Percentiles rank a stretch among this genome's conserved stretches.
These are phyloP conservation scores for Caenorhabditis sinica DNA, from an alignment of 2,888 invertebrate genomes.

Conservation along the genomic window DNA sequence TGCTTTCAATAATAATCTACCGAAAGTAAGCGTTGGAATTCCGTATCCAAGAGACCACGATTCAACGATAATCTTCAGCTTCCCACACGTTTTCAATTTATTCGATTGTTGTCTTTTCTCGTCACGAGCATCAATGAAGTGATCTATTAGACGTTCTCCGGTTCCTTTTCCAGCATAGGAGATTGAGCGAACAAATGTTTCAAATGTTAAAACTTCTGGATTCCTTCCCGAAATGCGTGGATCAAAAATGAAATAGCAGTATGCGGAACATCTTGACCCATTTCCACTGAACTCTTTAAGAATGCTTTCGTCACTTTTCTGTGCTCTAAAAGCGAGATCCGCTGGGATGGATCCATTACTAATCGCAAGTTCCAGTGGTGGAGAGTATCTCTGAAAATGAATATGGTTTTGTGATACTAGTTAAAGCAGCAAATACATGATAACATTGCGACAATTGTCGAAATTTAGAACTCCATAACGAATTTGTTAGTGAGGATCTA, in stretches of 20 bases:
- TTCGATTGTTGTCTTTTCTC: slow-evolving; percentile 52
- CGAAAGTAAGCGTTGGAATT: slow-evolving; percentile 66
- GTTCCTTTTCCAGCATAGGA: slow-evolving; percentile 97
- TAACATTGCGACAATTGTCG: not conserved
- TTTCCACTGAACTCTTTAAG: slow-evolving; percentile 65
- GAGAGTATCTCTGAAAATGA: slow-evolving; percentile 58
- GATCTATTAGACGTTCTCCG: slow-evolving; percentile 90
- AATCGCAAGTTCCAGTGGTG: slow-evolving; percentile 53
- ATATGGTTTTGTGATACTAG: not conserved
- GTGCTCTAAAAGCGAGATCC: slow-evolving; percentile 54
- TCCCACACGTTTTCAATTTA: slow-evolving; percentile 64
- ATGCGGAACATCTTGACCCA: slow-evolving; percentile 65
- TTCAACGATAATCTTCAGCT: slow-evolving; percentile 63
- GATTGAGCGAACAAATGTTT: slow-evolving; percentile 90
- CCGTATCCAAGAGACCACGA: slow-evolving; percentile 70
- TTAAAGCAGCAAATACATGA: not conserved
- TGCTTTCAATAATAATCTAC: slow-evolving; percentile 7
- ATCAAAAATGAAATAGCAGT: slow-evolving; percentile 80
- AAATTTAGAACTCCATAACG: not conserved
- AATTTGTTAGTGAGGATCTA: too few species aligned
- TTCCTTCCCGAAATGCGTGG: slow-evolving; percentile 65
- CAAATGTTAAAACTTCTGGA: slow-evolving; percentile 86
- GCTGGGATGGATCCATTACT: slow-evolving; percentile 38
- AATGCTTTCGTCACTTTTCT: slow-evolving; percentile 66
- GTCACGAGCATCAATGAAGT: slow-evolving; percentile 92